phyloP scores from a whole-genome alignment of 2,888 invertebrate species.

The Drosophila aldrichi region DNA sequence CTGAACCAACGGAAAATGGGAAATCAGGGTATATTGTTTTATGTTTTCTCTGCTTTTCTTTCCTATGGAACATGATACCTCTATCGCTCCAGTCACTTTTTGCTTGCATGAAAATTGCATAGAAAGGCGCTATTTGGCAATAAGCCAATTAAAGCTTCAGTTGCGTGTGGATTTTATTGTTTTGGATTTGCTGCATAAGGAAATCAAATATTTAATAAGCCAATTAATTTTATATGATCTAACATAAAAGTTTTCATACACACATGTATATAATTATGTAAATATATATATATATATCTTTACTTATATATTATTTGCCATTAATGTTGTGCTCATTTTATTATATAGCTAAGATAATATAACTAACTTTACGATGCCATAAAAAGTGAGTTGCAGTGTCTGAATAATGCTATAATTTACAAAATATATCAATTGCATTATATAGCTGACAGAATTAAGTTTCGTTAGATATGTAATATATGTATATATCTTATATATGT shows the following conservation, averaged over 20 bases:
- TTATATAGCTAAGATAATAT: background rate
- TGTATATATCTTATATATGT: background rate
- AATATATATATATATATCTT: slow-evolving; percentile 5
- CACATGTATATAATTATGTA: too few relatives aligned
- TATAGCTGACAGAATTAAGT: background rate
- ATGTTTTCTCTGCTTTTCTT: rapidly evolving
- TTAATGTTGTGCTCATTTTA: slow-evolving; percentile 9
- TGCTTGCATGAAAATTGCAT: background rate
- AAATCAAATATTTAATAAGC: background rate
- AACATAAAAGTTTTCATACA: slow-evolving; percentile 14
- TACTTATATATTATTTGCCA: slow-evolving; percentile 2
- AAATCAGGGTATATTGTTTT: too few relatives aligned
- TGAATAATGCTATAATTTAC: background rate
- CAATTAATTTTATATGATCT: slow-evolving; percentile 30
- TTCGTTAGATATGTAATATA: background rate
- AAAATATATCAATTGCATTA: slow-evolving; percentile 4
- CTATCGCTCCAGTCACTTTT: background rate
- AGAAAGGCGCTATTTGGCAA: background rate
- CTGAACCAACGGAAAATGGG: too few relatives aligned
- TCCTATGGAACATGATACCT: background rate
- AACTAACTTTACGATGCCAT: slow-evolving; percentile 21
- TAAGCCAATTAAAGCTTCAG: slow-evolving; percentile 1
- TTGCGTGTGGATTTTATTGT: background rate
- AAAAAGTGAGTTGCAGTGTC: slow-evolving; percentile 1
- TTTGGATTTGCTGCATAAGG: background rate